Conservation (phyloP, 2,888 invertebrate genomes). For the Ceramica pisi region DNA sequence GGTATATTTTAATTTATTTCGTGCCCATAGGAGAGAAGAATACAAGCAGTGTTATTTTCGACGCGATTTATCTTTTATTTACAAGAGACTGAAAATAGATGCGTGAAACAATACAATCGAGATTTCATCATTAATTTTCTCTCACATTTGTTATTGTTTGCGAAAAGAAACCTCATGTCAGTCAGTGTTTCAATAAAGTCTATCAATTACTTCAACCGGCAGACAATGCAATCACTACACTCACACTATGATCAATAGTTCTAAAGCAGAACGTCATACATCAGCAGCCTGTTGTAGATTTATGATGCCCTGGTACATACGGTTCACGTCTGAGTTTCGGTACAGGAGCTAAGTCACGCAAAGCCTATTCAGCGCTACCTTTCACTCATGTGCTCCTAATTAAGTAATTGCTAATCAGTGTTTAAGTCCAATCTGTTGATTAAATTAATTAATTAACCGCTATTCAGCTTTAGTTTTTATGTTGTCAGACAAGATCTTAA, state of each 20-base stretch:
- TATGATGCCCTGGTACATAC: slow-evolving; percentile 32
- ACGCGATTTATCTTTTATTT: too few relatives aligned
- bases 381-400: slow-evolving; percentile 41
- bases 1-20: not conserved
- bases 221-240: not conserved
- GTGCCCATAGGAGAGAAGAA: not conserved
- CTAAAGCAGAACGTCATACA: slow-evolving; percentile 5
- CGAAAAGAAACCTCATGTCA: not conserved
- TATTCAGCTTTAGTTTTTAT: slow-evolving; percentile 29
- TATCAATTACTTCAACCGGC: slow-evolving; percentile 13
- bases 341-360: slow-evolving; percentile 24
- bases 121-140: slow-evolving; percentile 1
- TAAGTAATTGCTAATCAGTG: slow-evolving; percentile 42
- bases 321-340: slow-evolving; percentile 6
- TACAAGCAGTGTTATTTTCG: not conserved
- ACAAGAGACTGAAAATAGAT: not conserved
- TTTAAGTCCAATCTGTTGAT: slow-evolving; percentile 11
- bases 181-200: slow-evolving; percentile 1
- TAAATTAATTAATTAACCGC: slow-evolving; percentile 27
- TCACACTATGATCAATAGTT: slow-evolving; percentile 24
- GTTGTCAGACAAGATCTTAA: not conserved
- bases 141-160: not conserved
- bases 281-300: slow-evolving; percentile 17
- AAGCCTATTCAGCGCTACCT: slow-evolving; percentile 34
- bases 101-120: not conserved